These are phyloP conservation scores for Chrysina gloriosa DNA, from an alignment of 2,888 invertebrate genomes.

Conservation along the genomic window DNA sequence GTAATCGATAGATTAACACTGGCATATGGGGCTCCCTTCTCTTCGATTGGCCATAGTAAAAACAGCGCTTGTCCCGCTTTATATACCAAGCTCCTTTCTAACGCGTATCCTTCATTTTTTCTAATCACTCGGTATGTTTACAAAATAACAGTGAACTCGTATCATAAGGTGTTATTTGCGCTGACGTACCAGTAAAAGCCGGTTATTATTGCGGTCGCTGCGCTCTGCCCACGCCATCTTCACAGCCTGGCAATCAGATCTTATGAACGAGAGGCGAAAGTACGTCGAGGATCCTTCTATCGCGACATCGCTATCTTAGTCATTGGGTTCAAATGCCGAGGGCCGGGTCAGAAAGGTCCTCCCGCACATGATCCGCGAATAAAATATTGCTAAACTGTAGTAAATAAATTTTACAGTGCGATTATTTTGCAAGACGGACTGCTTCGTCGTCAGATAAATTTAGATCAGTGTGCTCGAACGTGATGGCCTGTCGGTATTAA, in stretches of 20 bases:
- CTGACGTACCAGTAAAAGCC: slow-evolving; percentile 18
- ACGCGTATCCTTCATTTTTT: background rate
- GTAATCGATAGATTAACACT: no score
- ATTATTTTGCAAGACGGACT: background rate
- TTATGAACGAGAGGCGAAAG: background rate
- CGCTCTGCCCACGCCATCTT: background rate
- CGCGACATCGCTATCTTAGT: slow-evolving; percentile 24
- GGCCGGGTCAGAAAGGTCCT: slow-evolving; percentile 2
- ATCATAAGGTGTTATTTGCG: slow-evolving; percentile 10
- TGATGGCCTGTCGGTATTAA: background rate
- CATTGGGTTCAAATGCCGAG: slow-evolving; percentile 18
- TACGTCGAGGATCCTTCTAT: background rate
- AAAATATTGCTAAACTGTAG: slow-evolving; percentile 14
- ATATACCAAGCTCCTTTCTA: no score
- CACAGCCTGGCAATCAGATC: background rate
- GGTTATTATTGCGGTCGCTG: slow-evolving; percentile 8
- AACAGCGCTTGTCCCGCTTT: no score
- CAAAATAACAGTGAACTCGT: slow-evolving; percentile 25
- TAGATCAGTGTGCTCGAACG: slow-evolving; percentile 4
- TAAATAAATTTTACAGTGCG: background rate
- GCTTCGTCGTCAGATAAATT: background rate
- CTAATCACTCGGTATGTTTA: background rate
- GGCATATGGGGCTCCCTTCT: no score
- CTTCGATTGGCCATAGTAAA: no score
- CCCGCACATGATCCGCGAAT: slow-evolving; percentile 4